These are phyloP conservation scores for Indri indri DNA, from an alignment of 2,113 vertebrate genomes.

Conservation along the genomic window DNA sequence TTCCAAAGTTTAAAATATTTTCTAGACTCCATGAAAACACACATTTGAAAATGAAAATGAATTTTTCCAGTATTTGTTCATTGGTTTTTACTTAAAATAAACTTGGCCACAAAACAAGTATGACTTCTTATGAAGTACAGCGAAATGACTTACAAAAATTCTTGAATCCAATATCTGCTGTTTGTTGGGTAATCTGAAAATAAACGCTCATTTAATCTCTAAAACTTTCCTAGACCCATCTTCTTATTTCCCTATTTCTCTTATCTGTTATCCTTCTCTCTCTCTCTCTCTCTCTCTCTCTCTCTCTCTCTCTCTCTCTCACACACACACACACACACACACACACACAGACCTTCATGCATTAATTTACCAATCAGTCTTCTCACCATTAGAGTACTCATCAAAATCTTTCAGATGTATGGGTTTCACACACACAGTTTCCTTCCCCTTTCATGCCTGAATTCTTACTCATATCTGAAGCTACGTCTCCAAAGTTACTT, in stretches of 20 bases:
- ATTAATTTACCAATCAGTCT: neutral
- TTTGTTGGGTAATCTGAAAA: neutral
- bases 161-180: neutral
- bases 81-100: conserved; percentile 49
- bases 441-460: neutral
- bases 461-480: neutral
- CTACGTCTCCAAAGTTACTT: neutral
- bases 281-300: neutral
- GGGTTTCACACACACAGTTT: neutral
- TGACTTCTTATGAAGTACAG: neutral
- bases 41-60: conserved; percentile 10
- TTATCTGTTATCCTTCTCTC: neutral
- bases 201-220: neutral
- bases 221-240: neutral
- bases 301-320: neutral
- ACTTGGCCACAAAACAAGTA: neutral
- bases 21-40: conserved; percentile 17
- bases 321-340: too few relatives aligned
- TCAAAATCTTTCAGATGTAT: neutral
- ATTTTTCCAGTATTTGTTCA: conserved; percentile 19
- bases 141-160: conserved; percentile 31
- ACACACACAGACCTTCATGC: neutral
- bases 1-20: conserved; percentile 43
- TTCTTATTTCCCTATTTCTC: neutral
- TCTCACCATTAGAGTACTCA: neutral